phyloP scores from a whole-genome alignment of 1,140 invertebrate genomes.

The Drosophila seguyi region DNA sequence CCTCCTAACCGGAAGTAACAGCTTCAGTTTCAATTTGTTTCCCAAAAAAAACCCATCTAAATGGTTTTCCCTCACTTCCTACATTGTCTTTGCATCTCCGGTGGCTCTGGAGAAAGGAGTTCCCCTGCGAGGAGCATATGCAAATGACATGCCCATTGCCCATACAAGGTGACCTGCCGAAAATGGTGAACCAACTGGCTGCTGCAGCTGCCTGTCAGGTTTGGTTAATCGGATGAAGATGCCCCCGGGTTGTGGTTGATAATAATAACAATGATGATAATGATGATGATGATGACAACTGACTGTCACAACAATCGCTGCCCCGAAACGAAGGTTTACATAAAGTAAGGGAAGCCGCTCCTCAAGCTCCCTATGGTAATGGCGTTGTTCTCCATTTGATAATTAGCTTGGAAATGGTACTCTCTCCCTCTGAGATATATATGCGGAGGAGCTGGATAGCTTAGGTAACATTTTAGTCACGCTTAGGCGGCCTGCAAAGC shows the following conservation, averaged over 20 bases:
- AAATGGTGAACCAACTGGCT: constrained; percentile 9
- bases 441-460: constrained; percentile 24
- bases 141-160: constrained; percentile 31
- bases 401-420: constrained; percentile 66
- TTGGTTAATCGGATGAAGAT: constrained; percentile 35
- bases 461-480: constrained; percentile 81
- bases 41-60: background rate
- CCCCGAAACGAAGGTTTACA: constrained; percentile 53
- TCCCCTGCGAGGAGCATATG: constrained; percentile 33
- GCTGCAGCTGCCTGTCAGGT: constrained; percentile 21
- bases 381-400: constrained; percentile 38
- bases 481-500: constrained; percentile 68
- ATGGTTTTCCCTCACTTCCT: constrained; percentile 15
- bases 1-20: background rate
- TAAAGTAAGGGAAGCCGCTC: constrained; percentile 47
- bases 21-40: background rate
- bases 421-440: constrained; percentile 21
- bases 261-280: constrained; percentile 11
- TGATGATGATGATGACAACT: constrained; percentile 24
- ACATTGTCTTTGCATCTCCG: background rate
- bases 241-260: constrained; percentile 6
- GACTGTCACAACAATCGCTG: constrained; percentile 32
- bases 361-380: constrained; percentile 67
- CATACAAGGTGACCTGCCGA: constrained; percentile 44
- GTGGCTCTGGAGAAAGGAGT: constrained; percentile 34